Base-by-base conservation (phyloP, 2,113 vertebrate genomes). In the Pleuronectes platessa region DNA sequence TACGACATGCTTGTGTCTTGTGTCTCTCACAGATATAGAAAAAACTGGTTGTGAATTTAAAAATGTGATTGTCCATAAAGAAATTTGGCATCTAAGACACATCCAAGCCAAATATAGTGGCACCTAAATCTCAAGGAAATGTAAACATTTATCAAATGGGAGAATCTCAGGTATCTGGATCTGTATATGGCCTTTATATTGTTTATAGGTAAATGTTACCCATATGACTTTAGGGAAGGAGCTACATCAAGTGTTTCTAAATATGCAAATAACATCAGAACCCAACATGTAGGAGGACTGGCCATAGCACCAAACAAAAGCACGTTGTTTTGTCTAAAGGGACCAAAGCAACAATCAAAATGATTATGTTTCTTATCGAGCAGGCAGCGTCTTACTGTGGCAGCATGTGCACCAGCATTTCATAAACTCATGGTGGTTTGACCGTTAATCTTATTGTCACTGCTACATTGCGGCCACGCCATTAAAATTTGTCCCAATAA, bases 251-350 rank as follows among this genome's bases (percentile, higher is more conserved):
- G 55, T 77, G 65, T 68, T 74, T 67, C 11, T n/a, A 42, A 85
- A 83, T 74, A 77, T 79, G 62, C 27, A 71, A 74, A 74, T 73
- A 10, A 85, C 42, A 78, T 83, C 21, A 78, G 53, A 74, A 76
- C 49, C 40, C 67, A 74, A 78, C 27, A 68, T 54, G 71, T 45
- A 72, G 59, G 9, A 74, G 58, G 47, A 80, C 77, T 66, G 76
- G 85, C 78, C 62, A 71, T 78, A 92, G 88, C 92, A 89, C 86
- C 87, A 73, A 90, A 88, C 59, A 84, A 74, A 89, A 88, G 84
- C 80, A 78, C 49, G 62, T 58, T 40, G 71, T 79, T 74, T 76
- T 72, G 60, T 84, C 71, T 81, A 84, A 87, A 83, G 74, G 80
- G 78, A 76, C 55, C 76, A 78, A 82, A 88, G 78, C 74, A 88